Evolutionary conservation across 2,113 vertebrate species (phyloP).

Genomic region (Actenoides hombroni): DNA sequence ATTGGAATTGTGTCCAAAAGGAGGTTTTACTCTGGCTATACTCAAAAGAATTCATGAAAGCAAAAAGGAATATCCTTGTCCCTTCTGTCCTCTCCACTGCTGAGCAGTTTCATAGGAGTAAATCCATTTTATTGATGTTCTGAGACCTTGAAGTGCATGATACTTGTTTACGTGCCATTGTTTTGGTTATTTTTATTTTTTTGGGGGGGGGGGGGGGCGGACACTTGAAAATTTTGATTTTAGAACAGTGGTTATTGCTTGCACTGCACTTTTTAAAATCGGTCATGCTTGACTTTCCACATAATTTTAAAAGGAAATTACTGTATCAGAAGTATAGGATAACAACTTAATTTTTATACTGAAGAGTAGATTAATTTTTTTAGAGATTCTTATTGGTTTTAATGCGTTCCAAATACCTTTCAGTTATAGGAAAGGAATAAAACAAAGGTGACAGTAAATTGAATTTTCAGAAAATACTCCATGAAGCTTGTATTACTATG

Average conservation of each 20-base stretch:
- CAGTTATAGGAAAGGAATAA: neutral
- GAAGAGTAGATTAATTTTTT: neutral
- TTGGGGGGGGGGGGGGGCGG: too few relatives aligned
- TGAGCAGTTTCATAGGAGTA: neutral
- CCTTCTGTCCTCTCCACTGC: neutral
- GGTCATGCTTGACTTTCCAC: neutral
- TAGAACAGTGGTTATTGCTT: neutral
- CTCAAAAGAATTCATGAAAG: neutral
- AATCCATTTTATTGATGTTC: neutral
- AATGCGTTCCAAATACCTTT: neutral
- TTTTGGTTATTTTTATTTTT: neutral
- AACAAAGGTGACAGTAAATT: neutral
- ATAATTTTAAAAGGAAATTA: constrained; percentile 8
- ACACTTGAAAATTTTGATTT: neutral
- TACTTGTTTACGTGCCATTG: neutral
- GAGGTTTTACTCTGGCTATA: neutral
- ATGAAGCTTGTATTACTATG: neutral
- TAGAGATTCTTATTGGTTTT: neutral
- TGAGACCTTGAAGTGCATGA: neutral
- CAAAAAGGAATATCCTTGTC: neutral
- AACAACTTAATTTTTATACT: neutral
- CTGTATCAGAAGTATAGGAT: neutral
- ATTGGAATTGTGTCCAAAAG: neutral
- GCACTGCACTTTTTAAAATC: neutral
- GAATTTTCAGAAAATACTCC: neutral